Evolutionary conservation across 2,888 invertebrate species (phyloP), one percentile per base, ranked within the genome.

Genomic region (Scaptomyza parva): DNA sequence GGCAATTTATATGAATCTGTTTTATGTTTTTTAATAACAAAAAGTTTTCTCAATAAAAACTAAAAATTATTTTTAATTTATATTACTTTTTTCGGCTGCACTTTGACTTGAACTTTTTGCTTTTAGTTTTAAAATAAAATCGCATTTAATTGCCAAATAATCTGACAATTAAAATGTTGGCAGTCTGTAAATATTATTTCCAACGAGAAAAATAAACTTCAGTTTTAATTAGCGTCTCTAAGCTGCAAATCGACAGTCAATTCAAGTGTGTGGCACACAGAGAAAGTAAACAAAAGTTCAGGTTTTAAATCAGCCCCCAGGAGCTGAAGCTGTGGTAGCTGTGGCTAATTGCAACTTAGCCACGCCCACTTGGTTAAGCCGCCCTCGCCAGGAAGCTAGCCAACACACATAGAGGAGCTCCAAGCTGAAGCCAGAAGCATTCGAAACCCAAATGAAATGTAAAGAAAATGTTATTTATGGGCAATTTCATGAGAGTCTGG

Each of bases 401-500:
- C 79, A 66, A 70, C 68, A 11, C 8, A 71, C 60, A 79, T 64
- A 58, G 71, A 71, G 67, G 59, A 66, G 44, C 18, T 5, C 22
- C n/a, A n/a, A 44, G 47, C 6, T 60, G 50, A 22, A 41, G 30
- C 14, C 22, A 40, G 57, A 30, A 12, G 22, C 62, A 33, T 48
- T 62, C 44, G 55, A 48, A 53, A 57, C 66, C 83, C 83, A 87
- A 83, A 87, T 88, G 84, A 88, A 88, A 88, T 86, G 87, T 86
- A 86, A 86, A 77, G 88, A 86, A 86, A 88, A 86, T 86, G 86
- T 85, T 88, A 86, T 86, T 86, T 88, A 86, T 86, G 88, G 87
- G 79, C 88, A 86, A 86, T 86, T 86, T 86, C 84, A 83, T 77
- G 83, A 86, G 86, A 86, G 83, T 84, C 77, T 86, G 86, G 86